Conservation (phyloP, 2,888 invertebrate genomes). For the Melangyna quadrimaculata region DNA sequence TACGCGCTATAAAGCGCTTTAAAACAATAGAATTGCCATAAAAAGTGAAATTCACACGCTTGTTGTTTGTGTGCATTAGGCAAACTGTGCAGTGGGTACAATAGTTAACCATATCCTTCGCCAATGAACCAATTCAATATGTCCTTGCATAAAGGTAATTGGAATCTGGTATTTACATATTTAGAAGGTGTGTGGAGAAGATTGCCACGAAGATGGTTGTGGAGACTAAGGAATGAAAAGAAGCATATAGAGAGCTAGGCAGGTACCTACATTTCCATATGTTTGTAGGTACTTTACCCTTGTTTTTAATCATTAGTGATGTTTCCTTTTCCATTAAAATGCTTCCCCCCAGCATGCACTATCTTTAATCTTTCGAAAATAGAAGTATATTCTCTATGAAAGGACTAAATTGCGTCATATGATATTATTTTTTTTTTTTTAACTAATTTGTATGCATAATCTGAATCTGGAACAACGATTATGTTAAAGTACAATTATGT, state of each 20-base stretch:
- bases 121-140: conserved; percentile 37
- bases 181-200: background rate
- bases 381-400: conserved; percentile 11
- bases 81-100: background rate
- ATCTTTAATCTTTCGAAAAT: conserved; percentile 1
- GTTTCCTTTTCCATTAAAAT: conserved; percentile 7
- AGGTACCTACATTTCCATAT: background rate
- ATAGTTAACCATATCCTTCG: background rate
- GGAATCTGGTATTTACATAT: conserved; percentile 39
- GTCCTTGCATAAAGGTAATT: conserved; percentile 61
- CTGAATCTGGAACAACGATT: conserved; percentile 52
- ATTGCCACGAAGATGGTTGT: background rate
- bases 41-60: conserved; percentile 35
- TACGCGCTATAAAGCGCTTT: conserved; percentile 59
- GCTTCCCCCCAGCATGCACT: background rate
- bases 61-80: conserved; percentile 23
- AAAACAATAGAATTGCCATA: conserved; percentile 62
- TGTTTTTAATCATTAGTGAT: conserved; percentile 50
- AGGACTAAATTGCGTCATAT: conserved; percentile 47
- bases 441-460: conserved; percentile 64
- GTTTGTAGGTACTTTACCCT: conserved; percentile 29
- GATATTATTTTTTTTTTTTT: no score
- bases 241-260: no score
- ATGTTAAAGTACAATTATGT: conserved; percentile 62
- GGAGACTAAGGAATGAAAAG: background rate